Conservation (phyloP, 2,113 vertebrate species). For the Catharus bicknelli region DNA sequence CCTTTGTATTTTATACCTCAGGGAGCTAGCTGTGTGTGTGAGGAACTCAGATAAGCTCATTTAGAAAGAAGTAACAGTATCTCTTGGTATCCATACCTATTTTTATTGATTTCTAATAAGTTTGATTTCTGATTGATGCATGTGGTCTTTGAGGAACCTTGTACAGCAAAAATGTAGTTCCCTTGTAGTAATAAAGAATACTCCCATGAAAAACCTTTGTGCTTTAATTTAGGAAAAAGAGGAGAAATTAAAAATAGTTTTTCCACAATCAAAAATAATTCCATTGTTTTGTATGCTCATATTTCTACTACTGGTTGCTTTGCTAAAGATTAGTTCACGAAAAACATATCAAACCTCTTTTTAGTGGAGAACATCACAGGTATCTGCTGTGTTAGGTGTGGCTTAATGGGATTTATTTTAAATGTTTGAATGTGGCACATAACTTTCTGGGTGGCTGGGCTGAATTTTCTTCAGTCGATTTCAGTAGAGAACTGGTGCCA, state of each 20-base stretch:
- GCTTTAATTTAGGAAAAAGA: background rate
- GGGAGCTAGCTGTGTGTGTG: background rate
- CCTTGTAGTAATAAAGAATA: background rate
- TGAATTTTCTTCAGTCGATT: background rate
- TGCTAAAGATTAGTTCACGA: background rate
- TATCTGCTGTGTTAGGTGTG: background rate
- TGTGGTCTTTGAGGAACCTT: background rate
- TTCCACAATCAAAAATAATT: background rate
- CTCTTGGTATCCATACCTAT: background rate
- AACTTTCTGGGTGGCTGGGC: background rate
- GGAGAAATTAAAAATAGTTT: background rate
- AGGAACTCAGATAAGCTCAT: background rate
- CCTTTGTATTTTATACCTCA: background rate
- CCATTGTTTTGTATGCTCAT: background rate
- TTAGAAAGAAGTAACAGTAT: background rate
- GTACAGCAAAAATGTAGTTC: background rate
- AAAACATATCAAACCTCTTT: background rate
- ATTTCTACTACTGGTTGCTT: background rate
- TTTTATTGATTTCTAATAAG: background rate
- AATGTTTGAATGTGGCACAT: background rate
- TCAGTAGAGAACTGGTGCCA: background rate
- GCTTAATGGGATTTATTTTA: background rate
- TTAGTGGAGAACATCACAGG: background rate
- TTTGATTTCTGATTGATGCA: background rate
- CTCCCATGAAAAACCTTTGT: rapidly evolving